phyloP scores from a whole-genome alignment of 2,888 invertebrate genomes.

The Myopa testacea region DNA sequence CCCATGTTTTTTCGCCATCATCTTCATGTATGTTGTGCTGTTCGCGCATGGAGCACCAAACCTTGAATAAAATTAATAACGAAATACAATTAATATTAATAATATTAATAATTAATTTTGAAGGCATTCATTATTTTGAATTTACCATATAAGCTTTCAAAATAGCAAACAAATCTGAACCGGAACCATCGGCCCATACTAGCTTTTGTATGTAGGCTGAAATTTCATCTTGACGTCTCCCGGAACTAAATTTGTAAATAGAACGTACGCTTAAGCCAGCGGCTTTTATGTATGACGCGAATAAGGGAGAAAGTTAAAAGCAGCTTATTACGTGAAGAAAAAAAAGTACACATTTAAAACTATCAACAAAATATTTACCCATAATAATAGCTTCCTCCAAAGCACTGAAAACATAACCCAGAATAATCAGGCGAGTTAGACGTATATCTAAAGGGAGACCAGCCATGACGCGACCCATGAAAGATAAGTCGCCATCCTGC shows the following conservation, averaged over 20 bases:
- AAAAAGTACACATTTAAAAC: too few species aligned
- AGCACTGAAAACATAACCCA: constrained; percentile 88
- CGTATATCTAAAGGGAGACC: constrained; percentile 85
- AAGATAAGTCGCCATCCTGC: constrained; percentile 88
- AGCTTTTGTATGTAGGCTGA: constrained; percentile 81
- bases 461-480: constrained; percentile 86
- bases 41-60: constrained; percentile 76
- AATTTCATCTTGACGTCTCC: constrained; percentile 69
- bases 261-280: constrained; percentile 85
- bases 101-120: neutral
- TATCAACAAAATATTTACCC: constrained; percentile 63
- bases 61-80: constrained; percentile 66
- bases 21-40: constrained; percentile 71
- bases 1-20: constrained; percentile 75
- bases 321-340: too few species aligned
- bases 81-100: neutral
- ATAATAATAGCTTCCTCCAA: constrained; percentile 88
- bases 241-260: constrained; percentile 75
- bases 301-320: neutral
- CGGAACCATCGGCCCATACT: constrained; percentile 84
- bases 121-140: neutral
- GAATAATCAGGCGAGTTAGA: constrained; percentile 83
- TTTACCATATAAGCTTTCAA: constrained; percentile 81
- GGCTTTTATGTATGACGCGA: constrained; percentile 69
- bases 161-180: constrained; percentile 85